Evolutionary conservation across 2,113 vertebrate genomes (phyloP).

Genomic region (Isichthys henryi): DNA sequence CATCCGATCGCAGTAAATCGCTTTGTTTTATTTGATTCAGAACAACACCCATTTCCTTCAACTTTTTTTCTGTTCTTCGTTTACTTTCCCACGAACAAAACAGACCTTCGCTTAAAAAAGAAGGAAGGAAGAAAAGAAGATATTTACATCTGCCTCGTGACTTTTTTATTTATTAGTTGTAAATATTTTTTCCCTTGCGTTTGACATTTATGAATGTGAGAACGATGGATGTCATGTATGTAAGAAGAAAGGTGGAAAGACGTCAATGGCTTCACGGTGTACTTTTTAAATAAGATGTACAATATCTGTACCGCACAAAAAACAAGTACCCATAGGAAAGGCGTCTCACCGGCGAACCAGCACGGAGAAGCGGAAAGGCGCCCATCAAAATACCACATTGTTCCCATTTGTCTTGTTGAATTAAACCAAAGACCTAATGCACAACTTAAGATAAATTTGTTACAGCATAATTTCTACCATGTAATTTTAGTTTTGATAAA

Average conservation of each 20-base stretch:
- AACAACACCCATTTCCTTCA: slow-evolving; percentile 21
- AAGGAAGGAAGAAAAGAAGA: slow-evolving; percentile 43
- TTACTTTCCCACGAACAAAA: slow-evolving; percentile 40
- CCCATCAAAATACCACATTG: background rate
- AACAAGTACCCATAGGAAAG: slow-evolving; percentile 16
- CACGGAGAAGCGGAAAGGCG: background rate
- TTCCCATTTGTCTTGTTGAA: slow-evolving; percentile 29
- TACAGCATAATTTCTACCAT: background rate
- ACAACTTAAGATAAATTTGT: background rate
- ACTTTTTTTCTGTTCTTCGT: slow-evolving; percentile 27
- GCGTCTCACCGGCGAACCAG: background rate
- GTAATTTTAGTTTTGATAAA: background rate
- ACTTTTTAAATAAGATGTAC: background rate
- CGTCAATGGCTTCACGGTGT: background rate
- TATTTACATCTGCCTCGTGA: slow-evolving; percentile 27
- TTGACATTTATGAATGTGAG: slow-evolving; percentile 40
- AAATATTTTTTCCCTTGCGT: slow-evolving; percentile 47
- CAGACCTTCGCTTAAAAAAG: slow-evolving; percentile 43
- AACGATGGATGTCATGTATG: slow-evolving; percentile 31
- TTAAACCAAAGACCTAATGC: slow-evolving; percentile 55
- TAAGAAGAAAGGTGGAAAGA: slow-evolving; percentile 13
- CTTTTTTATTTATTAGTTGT: slow-evolving; percentile 56
- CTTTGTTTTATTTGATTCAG: slow-evolving; percentile 26
- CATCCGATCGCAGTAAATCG: slow-evolving; percentile 29
- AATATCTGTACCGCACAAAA: background rate